Conservation (phyloP, 2,797 vertebrate species). For the Rallus crepitans region DNA sequence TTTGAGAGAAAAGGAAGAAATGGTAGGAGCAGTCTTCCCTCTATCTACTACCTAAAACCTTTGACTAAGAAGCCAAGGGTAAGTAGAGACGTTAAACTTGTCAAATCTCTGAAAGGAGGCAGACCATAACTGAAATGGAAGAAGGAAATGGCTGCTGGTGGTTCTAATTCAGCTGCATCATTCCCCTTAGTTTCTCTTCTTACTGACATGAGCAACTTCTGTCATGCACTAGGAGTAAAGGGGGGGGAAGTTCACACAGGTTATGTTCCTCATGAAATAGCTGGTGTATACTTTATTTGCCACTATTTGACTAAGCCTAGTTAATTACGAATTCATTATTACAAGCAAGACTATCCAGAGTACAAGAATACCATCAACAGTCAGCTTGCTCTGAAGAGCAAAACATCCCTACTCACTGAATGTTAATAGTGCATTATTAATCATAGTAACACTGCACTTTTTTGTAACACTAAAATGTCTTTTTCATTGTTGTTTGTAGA, state of each 20-base stretch:
- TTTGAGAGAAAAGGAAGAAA: not conserved
- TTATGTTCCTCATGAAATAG: not conserved
- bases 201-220: not conserved
- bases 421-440: not conserved
- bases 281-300: not conserved
- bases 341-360: not conserved
- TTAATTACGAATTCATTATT: not conserved
- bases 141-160: not conserved
- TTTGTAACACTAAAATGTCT: not conserved
- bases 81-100: not conserved
- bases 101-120: not conserved
- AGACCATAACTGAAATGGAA: not conserved
- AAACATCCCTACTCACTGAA: not conserved
- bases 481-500: not conserved
- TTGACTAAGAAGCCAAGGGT: not conserved
- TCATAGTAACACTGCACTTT: not conserved
- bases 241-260: fast-evolving
- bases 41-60: not conserved
- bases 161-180: not conserved
- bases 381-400: not conserved
- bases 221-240: not conserved
- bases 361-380: not conserved
- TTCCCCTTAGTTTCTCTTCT: not conserved
- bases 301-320: not conserved
- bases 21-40: not conserved